phyloP scores from a whole-genome alignment of 30 jellyfish, hydroid and myxozoan genomes.

The Cassiopea xamachana region DNA sequence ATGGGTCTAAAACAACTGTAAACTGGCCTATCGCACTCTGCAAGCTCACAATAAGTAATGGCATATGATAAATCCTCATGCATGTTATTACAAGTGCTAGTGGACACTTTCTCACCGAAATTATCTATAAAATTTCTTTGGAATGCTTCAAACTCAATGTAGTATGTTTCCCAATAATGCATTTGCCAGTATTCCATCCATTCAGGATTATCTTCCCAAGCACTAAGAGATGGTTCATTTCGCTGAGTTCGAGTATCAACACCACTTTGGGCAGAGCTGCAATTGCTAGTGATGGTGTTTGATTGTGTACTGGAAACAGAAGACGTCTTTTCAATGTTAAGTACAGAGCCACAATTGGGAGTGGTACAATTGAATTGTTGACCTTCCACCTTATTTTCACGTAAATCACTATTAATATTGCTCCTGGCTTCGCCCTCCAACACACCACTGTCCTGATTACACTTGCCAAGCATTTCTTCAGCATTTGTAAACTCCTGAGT shows the following conservation, averaged over 20 bases:
- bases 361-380: background rate
- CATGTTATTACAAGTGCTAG: no score
- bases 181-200: slow-evolving; percentile 77
- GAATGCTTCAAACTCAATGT: slow-evolving; percentile 49
- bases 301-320: background rate
- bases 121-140: background rate
- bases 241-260: background rate
- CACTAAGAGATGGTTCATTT: no score
- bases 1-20: no score
- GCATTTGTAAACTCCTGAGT: background rate
- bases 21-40: no score
- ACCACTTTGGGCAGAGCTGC: background rate
- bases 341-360: background rate
- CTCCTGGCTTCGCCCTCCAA: background rate
- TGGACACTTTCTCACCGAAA: no score
- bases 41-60: no score
- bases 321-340: background rate
- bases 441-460: background rate
- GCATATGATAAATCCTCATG: no score
- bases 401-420: background rate
- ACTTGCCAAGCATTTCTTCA: background rate
- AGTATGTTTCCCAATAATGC: slow-evolving; percentile 85
- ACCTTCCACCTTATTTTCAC: background rate
- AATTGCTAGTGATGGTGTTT: background rate
- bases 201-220: slow-evolving; percentile 55